A percentile compares a stretch with the other conserved stretches of the same genome.
Conservation (phyloP, 37 sponge, comb jelly and placozoan species). For the Hexactinellida sp. region DNA sequence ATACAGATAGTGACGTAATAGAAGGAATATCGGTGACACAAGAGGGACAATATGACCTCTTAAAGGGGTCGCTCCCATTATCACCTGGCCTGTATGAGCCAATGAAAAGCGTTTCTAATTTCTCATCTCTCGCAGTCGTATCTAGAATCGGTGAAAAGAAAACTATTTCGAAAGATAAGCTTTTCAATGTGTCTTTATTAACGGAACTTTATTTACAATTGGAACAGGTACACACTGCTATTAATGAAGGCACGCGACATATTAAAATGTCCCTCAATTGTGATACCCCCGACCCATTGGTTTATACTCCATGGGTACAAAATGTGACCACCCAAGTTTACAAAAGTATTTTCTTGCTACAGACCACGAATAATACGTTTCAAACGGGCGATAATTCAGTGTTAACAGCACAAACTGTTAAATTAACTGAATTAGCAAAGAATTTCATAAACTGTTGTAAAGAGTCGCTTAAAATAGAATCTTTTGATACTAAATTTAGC, state of each 20-base stretch:
- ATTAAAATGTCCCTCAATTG: background rate
- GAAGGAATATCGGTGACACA: background rate
- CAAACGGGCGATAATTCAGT: background rate
- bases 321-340: background rate
- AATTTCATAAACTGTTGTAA: background rate
- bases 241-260: background rate
- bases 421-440: background rate
- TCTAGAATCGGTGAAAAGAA: background rate
- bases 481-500: background rate
- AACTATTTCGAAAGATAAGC: background rate
- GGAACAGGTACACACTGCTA: background rate
- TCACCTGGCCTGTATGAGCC: background rate
- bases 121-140: background rate
- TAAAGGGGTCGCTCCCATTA: background rate
- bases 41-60: background rate
- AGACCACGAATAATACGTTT: background rate
- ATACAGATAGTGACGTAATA: background rate
- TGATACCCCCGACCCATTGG: background rate
- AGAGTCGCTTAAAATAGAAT: background rate
- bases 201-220: background rate
- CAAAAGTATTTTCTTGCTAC: background rate
- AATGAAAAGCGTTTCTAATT: background rate
- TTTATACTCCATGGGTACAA: background rate
- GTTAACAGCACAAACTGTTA: background rate
- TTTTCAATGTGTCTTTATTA: background rate